A percentile compares a stretch with the other conserved stretches of the same genome.
These are phyloP conservation scores for Channallabes apus DNA, from an alignment of 2,797 vertebrate genomes.

Conservation along the genomic window DNA sequence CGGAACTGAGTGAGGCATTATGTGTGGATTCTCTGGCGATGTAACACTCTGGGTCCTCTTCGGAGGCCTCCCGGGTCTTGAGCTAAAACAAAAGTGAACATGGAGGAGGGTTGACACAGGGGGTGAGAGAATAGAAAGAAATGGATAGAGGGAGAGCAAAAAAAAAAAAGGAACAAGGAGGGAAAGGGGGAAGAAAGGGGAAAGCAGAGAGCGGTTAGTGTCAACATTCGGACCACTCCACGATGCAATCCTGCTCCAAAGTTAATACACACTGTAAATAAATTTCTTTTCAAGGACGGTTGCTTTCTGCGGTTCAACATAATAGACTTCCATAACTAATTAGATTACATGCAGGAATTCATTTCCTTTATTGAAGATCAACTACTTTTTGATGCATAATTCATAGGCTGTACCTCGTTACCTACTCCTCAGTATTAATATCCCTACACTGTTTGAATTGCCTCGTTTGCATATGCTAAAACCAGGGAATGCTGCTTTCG, in stretches of 20 bases:
- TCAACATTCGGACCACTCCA: conserved; percentile 90
- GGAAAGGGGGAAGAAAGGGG: not conserved
- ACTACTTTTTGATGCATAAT: conserved; percentile 99
- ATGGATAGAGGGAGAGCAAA: not conserved
- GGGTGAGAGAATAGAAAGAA: conserved; percentile 18
- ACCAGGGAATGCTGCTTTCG: conserved; percentile 92
- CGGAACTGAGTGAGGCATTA: conserved; percentile 98
- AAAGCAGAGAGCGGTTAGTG: conserved; percentile 48
- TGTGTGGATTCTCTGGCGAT: conserved; percentile 97
- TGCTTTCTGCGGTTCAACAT: conserved; percentile 99
- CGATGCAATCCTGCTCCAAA: conserved; percentile 93
- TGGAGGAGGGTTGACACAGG: conserved; percentile 21
- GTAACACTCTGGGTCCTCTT: conserved; percentile 98
- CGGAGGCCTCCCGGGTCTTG: conserved; percentile 98
- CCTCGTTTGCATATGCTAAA: conserved; percentile 99
- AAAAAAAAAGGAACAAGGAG: conserved; percentile 23
- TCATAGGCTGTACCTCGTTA: conserved; percentile 99
- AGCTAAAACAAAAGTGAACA: conserved; percentile 77
- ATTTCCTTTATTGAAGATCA: conserved; percentile 99
- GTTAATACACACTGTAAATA: conserved; percentile 99
- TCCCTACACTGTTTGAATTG: conserved; percentile 99
- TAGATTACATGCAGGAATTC: conserved; percentile 99
- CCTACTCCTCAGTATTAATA: conserved; percentile 99
- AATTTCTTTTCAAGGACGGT: conserved; percentile 99
- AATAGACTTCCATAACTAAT: conserved; percentile 99